A percentile compares a stretch with the other conserved stretches of the same genome.
These are phyloP conservation scores for Anadara kagoshimensis DNA, from an alignment of 1,140 invertebrate genomes.

Conservation along the genomic window DNA sequence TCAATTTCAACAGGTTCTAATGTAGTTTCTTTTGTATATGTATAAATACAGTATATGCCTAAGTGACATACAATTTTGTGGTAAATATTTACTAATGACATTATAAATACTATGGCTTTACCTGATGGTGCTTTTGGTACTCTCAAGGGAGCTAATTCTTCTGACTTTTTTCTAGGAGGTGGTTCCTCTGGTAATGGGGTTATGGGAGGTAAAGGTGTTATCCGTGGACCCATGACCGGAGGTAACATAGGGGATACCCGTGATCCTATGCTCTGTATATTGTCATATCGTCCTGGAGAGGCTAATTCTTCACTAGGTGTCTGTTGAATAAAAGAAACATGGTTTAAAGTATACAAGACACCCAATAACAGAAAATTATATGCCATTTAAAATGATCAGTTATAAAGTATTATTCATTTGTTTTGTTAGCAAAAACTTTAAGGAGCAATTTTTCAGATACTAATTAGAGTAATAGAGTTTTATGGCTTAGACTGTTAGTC, in stretches of 20 bases:
- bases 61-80: too few species aligned
- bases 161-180: constrained; percentile 16
- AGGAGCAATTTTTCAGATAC: too few species aligned
- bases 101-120: neutral
- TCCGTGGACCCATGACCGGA: constrained; percentile 20
- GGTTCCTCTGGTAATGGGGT: constrained; percentile 23
- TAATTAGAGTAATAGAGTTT: too few species aligned
- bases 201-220: constrained; percentile 29
- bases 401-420: too few species aligned
- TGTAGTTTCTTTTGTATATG: too few species aligned
- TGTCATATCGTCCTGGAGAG: neutral
- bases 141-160: constrained; percentile 34
- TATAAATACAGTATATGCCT: too few species aligned
- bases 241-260: constrained; percentile 1
- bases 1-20: too few species aligned
- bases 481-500: too few species aligned
- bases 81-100: neutral
- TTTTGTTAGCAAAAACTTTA: too few species aligned
- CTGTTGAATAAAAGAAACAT: neutral
- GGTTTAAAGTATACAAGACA: neutral
- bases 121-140: constrained; percentile 26
- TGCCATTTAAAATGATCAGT: neutral
- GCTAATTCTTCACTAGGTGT: neutral
- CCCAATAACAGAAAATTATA: neutral
- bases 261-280: neutral